These are phyloP conservation scores for Drosophila grimshawi DNA, from an alignment of 1,140 invertebrate species.

Conservation along the genomic window DNA sequence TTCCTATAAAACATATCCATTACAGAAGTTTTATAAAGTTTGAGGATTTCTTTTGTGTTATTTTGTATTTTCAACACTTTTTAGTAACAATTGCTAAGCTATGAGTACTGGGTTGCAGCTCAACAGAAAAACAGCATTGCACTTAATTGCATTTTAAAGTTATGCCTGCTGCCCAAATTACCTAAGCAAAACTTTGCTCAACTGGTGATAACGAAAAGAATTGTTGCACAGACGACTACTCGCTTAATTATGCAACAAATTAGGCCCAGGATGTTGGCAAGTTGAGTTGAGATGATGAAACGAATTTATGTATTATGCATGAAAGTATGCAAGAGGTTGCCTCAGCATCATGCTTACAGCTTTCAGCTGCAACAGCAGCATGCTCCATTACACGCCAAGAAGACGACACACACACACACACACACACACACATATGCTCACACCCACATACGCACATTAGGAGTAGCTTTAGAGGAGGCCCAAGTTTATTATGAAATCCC, in stretches of 20 bases:
- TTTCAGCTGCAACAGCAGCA: constrained; percentile 48
- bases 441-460: constrained; percentile 6
- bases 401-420: constrained; percentile 36
- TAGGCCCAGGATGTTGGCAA: constrained; percentile 64
- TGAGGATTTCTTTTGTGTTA: too few species aligned
- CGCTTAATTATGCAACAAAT: constrained; percentile 81
- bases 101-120: background rate
- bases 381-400: constrained; percentile 74
- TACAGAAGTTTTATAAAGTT: background rate
- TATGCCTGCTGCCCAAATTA: constrained; percentile 32
- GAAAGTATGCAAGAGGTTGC: constrained; percentile 64
- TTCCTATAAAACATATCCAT: too few species aligned
- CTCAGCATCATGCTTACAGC: constrained; percentile 32
- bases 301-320: constrained; percentile 80
- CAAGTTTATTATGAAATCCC: constrained; percentile 79
- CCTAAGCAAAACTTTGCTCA: constrained; percentile 50
- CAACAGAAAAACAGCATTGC: background rate
- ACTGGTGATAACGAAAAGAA: constrained; percentile 15
- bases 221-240: constrained; percentile 63
- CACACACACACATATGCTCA: constrained; percentile 5
- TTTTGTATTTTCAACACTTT: background rate
- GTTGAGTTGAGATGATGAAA: constrained; percentile 64
- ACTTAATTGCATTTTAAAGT: constrained; percentile 14
- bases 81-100: background rate
- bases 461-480: constrained; percentile 16